Evolutionary conservation across 37 sponge, comb jelly and placozoan species (phyloP).

Genomic region (Ianthella basta): DNA sequence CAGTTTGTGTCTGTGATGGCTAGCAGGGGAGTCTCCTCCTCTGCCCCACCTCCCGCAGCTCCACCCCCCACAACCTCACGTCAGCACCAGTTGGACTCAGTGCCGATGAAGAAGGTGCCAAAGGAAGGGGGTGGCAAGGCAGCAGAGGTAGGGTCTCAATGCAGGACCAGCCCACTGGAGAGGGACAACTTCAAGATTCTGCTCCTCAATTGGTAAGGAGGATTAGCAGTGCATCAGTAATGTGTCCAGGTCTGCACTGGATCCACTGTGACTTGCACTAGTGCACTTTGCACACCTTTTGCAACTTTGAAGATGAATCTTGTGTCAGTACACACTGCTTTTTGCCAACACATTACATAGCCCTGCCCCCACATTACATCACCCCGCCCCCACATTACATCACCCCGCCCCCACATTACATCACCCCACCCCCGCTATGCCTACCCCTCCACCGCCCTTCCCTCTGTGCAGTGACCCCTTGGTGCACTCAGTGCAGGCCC

Average conservation of each 20-base stretch:
- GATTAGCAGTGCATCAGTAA: too few species aligned
- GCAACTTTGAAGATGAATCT: too few species aligned
- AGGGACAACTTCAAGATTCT: conserved; percentile 28
- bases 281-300: too few species aligned
- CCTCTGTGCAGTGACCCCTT: conserved; percentile 7
- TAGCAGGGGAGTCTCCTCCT: not conserved
- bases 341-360: too few species aligned
- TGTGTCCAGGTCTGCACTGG: too few species aligned
- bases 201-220: conserved; percentile 23
- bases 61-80: not conserved
- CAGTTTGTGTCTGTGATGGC: not conserved
- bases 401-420: too few species aligned
- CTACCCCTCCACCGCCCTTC: not conserved
- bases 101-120: too few species aligned
- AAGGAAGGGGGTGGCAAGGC: not conserved
- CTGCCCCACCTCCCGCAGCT: not conserved
- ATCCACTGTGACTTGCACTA: too few species aligned
- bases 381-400: too few species aligned
- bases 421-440: not conserved
- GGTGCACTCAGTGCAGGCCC: not conserved
- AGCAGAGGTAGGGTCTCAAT: not conserved
- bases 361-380: too few species aligned
- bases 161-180: conserved; percentile 32
- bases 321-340: too few species aligned
- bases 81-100: not conserved